phyloP scores from a whole-genome alignment of 1,140 invertebrate species.

The Pteromalus puparum region DNA sequence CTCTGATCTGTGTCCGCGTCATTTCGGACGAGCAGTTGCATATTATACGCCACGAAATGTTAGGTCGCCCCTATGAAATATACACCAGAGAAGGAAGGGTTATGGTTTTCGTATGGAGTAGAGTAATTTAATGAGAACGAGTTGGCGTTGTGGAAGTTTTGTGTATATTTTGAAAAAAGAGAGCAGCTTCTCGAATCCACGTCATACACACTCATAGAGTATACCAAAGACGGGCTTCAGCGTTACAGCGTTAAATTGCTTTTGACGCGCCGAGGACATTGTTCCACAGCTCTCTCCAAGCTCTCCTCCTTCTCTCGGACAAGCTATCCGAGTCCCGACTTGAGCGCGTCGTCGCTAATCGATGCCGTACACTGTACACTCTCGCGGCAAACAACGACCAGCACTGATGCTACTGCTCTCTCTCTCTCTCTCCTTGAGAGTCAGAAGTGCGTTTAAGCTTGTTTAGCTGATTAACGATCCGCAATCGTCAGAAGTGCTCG shows the following conservation, averaged over 20 bases:
- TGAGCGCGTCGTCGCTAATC: slow-evolving; percentile 60
- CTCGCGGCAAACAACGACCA: slow-evolving; percentile 62
- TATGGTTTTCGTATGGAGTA: not conserved
- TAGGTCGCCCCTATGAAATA: slow-evolving; percentile 22
- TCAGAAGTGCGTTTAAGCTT: slow-evolving; percentile 69
- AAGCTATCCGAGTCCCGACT: slow-evolving; percentile 33
- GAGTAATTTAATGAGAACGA: too few relatives aligned
- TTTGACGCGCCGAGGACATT: slow-evolving; percentile 61
- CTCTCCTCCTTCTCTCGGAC: slow-evolving; percentile 36
- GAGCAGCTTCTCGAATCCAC: not conserved
- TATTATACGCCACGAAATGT: slow-evolving; percentile 14
- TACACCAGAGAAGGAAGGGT: not conserved
- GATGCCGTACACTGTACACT: slow-evolving; percentile 59
- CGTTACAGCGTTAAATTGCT: slow-evolving; percentile 59
- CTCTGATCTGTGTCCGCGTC: not conserved
- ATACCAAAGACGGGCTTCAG: not conserved
- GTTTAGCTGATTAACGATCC: slow-evolving; percentile 68
- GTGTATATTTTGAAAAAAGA: too few relatives aligned
- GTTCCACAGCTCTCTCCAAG: slow-evolving; percentile 56
- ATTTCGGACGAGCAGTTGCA: slow-evolving; percentile 32
- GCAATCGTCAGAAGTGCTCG: slow-evolving; percentile 46
- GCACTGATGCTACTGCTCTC: slow-evolving; percentile 44
- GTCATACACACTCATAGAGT: not conserved
- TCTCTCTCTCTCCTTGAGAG: not conserved
- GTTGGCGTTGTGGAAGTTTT: too few relatives aligned